Percentiles rank a stretch among this genome's conserved stretches.
These are phyloP conservation scores for Agrotis clavis DNA, from an alignment of 2,888 invertebrate genomes.

Conservation along the genomic window DNA sequence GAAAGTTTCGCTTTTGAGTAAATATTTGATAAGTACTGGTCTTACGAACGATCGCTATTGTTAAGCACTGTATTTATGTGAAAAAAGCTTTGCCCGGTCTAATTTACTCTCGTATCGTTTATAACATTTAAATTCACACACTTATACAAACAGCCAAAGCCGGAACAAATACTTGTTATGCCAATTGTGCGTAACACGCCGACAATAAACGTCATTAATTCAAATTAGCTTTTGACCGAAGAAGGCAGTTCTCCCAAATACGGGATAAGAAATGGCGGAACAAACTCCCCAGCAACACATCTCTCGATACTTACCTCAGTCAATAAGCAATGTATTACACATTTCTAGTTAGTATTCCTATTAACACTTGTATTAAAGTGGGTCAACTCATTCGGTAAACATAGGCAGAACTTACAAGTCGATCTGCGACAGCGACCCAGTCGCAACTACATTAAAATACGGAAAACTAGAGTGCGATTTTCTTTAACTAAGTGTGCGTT, in stretches of 20 bases:
- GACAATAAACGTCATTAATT: background rate
- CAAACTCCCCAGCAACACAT: background rate
- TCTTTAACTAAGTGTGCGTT: background rate
- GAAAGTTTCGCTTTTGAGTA: too few relatives aligned
- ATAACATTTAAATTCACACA: too few relatives aligned
- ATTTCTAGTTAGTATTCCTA: constrained; percentile 12
- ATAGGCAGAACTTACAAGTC: constrained; percentile 15
- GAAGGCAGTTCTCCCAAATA: background rate
- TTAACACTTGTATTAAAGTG: background rate
- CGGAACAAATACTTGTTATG: too few relatives aligned
- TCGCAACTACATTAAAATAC: constrained; percentile 25
- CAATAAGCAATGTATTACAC: constrained; percentile 7
- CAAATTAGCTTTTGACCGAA: background rate
- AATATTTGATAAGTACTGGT: background rate
- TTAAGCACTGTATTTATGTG: background rate
- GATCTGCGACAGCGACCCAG: constrained; percentile 15
- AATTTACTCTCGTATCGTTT: background rate
- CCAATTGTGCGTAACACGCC: too few relatives aligned
- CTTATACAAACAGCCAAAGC: too few relatives aligned
- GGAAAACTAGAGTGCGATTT: constrained; percentile 29
- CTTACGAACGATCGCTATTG: background rate
- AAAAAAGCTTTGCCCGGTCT: too few relatives aligned
- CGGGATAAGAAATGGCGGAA: background rate
- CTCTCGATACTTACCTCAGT: background rate
- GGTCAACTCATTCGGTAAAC: constrained; percentile 30